Evolutionary conservation across 2,888 invertebrate genomes (phyloP).

Genomic region (Drosophila fungiperda): DNA sequence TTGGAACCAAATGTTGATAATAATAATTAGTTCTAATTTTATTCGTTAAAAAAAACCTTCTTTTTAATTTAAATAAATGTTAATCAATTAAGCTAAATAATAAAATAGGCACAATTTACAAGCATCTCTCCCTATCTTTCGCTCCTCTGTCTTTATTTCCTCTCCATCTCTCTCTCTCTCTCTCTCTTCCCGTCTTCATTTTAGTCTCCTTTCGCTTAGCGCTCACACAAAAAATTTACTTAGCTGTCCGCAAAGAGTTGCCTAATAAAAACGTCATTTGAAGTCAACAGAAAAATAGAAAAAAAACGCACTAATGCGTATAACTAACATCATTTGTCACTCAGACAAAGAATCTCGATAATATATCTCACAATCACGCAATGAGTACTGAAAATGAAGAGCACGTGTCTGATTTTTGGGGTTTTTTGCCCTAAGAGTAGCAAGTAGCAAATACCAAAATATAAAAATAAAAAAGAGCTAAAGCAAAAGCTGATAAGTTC

Average conservation of each 20-base stretch:
- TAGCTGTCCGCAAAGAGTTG: constrained; percentile 7
- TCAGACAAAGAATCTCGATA: constrained; percentile 44
- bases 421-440: background rate
- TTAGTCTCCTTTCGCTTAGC: background rate
- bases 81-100: background rate
- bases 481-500: constrained; percentile 66
- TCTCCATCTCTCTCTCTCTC: background rate
- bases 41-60: too few relatives aligned
- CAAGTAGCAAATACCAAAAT: background rate
- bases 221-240: constrained; percentile 1
- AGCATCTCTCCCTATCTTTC: background rate
- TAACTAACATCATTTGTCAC: constrained; percentile 59
- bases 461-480: constrained; percentile 17
- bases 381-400: constrained; percentile 2
- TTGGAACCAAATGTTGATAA: background rate
- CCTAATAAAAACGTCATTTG: constrained; percentile 6
- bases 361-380: constrained; percentile 60
- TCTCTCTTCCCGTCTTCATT: background rate
- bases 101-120: too few relatives aligned
- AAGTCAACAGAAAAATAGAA: background rate
- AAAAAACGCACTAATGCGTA: constrained; percentile 23
- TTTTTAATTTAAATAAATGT: background rate
- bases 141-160: background rate
- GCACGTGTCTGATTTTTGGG: constrained; percentile 35
- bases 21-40: too few relatives aligned